Evolutionary conservation across 2,888 invertebrate species (phyloP).

Genomic region (Hydrotaea cyrtoneurina): DNA sequence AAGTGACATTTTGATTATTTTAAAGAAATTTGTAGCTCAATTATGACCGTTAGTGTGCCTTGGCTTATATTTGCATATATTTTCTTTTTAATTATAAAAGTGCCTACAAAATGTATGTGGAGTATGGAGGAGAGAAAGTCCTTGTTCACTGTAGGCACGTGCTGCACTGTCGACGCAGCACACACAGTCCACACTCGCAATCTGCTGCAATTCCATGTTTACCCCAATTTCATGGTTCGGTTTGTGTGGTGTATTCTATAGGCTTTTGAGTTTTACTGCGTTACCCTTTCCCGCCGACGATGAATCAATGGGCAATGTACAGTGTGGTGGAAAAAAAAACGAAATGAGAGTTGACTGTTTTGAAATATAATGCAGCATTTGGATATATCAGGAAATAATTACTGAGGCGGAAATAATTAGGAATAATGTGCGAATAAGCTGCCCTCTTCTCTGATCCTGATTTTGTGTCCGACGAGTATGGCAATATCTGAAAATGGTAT

Average conservation of each 20-base stretch:
- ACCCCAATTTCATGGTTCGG: slow-evolving; percentile 74
- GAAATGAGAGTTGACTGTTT: too few species aligned
- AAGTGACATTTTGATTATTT: too few species aligned
- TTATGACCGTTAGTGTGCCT: background rate
- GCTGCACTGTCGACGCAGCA: slow-evolving; percentile 35
- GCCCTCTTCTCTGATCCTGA: too few species aligned
- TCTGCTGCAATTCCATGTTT: slow-evolving; percentile 70
- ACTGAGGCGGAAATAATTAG: too few species aligned
- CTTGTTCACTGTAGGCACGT: slow-evolving; percentile 7
- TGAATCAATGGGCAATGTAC: background rate
- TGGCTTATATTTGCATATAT: background rate
- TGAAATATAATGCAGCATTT: too few species aligned
- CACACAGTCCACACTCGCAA: background rate
- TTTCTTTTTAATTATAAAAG: too few species aligned
- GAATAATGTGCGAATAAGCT: too few species aligned
- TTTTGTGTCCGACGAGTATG: too few species aligned
- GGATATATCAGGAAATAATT: too few species aligned
- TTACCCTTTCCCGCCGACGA: background rate
- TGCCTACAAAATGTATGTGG: background rate
- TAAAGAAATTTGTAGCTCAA: too few species aligned
- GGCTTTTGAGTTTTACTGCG: background rate
- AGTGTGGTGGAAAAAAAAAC: background rate
- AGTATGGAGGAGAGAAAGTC: slow-evolving; percentile 13
- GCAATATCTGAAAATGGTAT: too few species aligned
- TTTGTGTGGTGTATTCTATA: slow-evolving; percentile 48